Evolutionary conservation across 2,888 invertebrate species (phyloP).

Genomic region (Steinernema hermaphroditum): DNA sequence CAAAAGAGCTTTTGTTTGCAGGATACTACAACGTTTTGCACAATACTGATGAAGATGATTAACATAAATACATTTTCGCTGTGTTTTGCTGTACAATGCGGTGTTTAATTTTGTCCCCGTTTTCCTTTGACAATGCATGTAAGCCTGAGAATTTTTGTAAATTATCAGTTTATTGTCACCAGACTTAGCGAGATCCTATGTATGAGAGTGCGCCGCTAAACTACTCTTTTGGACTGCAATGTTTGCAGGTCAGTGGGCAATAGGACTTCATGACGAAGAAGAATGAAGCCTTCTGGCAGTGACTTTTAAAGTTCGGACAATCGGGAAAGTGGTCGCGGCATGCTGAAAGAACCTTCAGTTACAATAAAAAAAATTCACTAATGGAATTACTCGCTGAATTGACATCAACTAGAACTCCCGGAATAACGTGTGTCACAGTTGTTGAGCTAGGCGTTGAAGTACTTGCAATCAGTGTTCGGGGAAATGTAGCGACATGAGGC

Average conservation of each 20-base stretch:
- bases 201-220: too few relatives aligned
- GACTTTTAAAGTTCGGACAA: slow-evolving; percentile 64
- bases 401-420: neutral
- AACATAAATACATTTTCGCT: neutral
- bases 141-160: neutral
- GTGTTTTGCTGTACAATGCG: neutral
- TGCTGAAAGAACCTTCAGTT: slow-evolving; percentile 49
- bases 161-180: neutral
- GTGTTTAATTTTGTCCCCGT: too few relatives aligned
- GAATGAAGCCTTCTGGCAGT: slow-evolving; percentile 63
- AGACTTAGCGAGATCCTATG: neutral
- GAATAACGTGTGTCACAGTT: neutral
- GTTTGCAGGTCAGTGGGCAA: slow-evolving; percentile 60
- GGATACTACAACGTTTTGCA: slow-evolving; percentile 18
- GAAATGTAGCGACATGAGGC: neutral
- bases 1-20: neutral
- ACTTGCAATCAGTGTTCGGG: neutral
- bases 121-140: neutral
- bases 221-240: neutral
- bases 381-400: neutral
- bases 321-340: slow-evolving; percentile 65
- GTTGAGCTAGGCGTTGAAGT: neutral
- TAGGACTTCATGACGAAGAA: slow-evolving; percentile 66
- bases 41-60: slow-evolving; percentile 3
- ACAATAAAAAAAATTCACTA: neutral